Conservation (phyloP, 2,113 vertebrate genomes). For the Hipposideros armiger region DNA sequence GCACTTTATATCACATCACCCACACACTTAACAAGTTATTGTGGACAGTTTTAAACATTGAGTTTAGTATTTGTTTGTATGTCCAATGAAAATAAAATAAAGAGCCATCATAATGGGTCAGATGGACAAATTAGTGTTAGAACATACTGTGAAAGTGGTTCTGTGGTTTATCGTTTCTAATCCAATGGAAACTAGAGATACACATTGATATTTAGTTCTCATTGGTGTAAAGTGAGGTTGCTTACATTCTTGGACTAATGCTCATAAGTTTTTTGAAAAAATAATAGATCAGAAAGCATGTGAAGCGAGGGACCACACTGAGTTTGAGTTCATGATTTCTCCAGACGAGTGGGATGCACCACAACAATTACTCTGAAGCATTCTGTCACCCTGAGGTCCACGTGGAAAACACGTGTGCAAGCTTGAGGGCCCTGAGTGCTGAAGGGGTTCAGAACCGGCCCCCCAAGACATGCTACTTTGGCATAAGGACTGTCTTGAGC, state of each 20-base stretch:
- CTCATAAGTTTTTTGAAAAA: not conserved
- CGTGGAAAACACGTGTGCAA: fast-evolving
- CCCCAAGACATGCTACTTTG: not conserved
- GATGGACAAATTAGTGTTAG: slow-evolving; percentile 21
- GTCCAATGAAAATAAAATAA: not conserved
- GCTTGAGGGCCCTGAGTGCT: not conserved
- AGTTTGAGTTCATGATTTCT: not conserved
- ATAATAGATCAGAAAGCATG: not conserved
- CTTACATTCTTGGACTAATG: slow-evolving; percentile 21
- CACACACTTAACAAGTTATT: slow-evolving; percentile 33
- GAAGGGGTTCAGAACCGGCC: not conserved
- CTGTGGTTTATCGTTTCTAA: slow-evolving; percentile 7
- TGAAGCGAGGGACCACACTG: not conserved
- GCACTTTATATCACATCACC: slow-evolving; percentile 6
- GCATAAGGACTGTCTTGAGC: not conserved
- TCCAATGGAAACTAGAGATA: not conserved
- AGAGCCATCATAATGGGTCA: not conserved
- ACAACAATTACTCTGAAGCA: not conserved
- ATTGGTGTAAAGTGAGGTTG: not conserved
- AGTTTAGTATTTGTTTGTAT: slow-evolving; percentile 48
- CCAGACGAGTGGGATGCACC: not conserved
- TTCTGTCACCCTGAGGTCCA: not conserved
- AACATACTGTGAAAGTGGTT: not conserved
- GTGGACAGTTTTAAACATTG: slow-evolving; percentile 44
- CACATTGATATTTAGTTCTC: not conserved